phyloP scores from a whole-genome alignment of 2,113 vertebrate species.

The Casuarius casuarius region DNA sequence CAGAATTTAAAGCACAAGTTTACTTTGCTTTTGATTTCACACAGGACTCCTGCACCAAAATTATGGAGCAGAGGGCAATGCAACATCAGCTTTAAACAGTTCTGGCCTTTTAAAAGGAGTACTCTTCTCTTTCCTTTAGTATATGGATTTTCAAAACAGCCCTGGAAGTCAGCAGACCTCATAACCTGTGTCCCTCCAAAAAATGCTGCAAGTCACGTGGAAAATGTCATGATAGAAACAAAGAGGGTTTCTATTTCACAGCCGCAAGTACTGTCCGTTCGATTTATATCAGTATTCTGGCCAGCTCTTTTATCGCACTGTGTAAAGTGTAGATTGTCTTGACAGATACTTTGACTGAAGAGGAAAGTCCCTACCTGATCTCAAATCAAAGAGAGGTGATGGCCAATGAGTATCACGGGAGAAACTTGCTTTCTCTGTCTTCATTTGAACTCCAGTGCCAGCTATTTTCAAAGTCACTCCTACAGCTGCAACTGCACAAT shows the following conservation, averaged over 20 bases:
- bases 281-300: conserved; percentile 1
- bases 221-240: neutral
- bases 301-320: neutral
- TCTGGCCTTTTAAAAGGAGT: neutral
- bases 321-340: neutral
- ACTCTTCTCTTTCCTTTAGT: neutral
- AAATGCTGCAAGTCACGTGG: neutral
- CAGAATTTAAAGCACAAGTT: neutral
- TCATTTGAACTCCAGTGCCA: neutral
- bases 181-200: neutral
- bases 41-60: neutral
- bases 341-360: neutral
- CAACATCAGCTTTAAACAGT: neutral
- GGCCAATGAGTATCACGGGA: neutral
- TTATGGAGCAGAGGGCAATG: neutral
- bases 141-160: neutral
- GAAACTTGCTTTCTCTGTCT: conserved; percentile 10
- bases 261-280: neutral
- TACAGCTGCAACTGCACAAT: neutral
- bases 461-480: neutral
- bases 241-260: conserved; percentile 1
- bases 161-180: neutral
- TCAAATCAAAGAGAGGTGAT: conserved; percentile 33
- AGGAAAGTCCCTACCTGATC: neutral
- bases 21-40: neutral